phyloP scores from a whole-genome alignment of 2,888 invertebrate species.

The Cremastobaeus sp. region DNA sequence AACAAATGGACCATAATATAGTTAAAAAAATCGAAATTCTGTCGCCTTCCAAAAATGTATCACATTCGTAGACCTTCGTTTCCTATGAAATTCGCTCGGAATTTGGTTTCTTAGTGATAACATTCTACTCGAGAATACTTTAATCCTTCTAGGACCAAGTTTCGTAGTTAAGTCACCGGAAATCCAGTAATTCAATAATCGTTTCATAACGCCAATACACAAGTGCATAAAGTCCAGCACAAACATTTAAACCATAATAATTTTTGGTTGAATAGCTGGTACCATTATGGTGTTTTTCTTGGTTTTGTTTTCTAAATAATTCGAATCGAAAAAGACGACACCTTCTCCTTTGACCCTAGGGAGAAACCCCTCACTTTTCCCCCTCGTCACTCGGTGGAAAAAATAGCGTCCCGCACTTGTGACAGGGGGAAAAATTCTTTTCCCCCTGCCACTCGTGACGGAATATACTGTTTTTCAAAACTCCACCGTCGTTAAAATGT shows the following conservation, averaged over 20 bases:
- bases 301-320: conserved; percentile 2
- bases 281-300: conserved; percentile 31
- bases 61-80: conserved; percentile 11
- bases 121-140: conserved; percentile 14
- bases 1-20: conserved; percentile 30
- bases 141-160: background rate
- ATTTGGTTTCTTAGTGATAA: conserved; percentile 7
- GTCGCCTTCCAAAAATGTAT: conserved; percentile 25
- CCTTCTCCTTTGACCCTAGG: background rate
- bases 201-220: conserved; percentile 15
- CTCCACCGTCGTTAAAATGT: too few relatives aligned
- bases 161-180: conserved; percentile 1
- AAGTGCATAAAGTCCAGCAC: conserved; percentile 29
- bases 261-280: conserved; percentile 7
- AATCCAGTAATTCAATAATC: conserved; percentile 35
- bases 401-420: too few relatives aligned
- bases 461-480: too few relatives aligned
- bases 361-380: too few relatives aligned
- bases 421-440: too few relatives aligned
- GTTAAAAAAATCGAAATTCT: conserved; percentile 33
- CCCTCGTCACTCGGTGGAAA: too few relatives aligned
- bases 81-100: conserved; percentile 35
- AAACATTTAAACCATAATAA: conserved; percentile 11
- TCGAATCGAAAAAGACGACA: conserved; percentile 31
- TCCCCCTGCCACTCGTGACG: too few relatives aligned